Evolutionary conservation across 37 sponge, comb jelly and placozoan genomes (phyloP), one percentile per base, ranked within the genome.

Genomic region (Chondrilla cf. caribensis): DNA sequence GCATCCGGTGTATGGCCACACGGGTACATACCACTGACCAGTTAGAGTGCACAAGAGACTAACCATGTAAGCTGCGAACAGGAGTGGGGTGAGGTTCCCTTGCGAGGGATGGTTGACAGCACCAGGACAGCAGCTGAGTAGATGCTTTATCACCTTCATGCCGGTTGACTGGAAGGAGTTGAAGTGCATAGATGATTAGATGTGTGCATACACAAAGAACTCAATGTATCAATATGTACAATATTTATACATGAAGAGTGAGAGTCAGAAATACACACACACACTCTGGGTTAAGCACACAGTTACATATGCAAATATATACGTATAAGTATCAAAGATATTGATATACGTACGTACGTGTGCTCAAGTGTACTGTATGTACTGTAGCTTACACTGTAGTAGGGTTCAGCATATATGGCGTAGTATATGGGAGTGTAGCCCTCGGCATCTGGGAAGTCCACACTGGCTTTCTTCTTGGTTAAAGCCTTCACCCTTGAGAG

Each of bases 21-120:
- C 33, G 29, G 6, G 64, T 26, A 62, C 29, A 62, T 29, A 62
- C 64, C 4, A 6, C 25, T 7, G 15, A 6, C 7, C 8, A 62
- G 29, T 62, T 29, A 22, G 29, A 47, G 6, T 6, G 11, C 51
- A 47, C 6, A 47, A 6, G 11, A 11, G 51, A 70, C 76, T 31
- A 9, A 73, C 76, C 76, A 42, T 42, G 41, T 36, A 42, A 5
- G 76, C 76, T n/a, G 76, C 76, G 18, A 73, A 73, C 42, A 25
- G 76, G 24, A 73, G 76, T 73, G 76, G 76, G 18, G 76, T 40
- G 38, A 73, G 8, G 2, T 42, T 22, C 14, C 25, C 22, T 7
- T 40, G 25, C 44, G 38, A 32, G 24, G 24, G 9, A 31, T 19
- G 2, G 76, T 73, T 73, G 7, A 73, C 76, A 38, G 44, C 31